Evolutionary conservation across 2,113 vertebrate species (phyloP).

Genomic region (Barnardius zonarius): DNA sequence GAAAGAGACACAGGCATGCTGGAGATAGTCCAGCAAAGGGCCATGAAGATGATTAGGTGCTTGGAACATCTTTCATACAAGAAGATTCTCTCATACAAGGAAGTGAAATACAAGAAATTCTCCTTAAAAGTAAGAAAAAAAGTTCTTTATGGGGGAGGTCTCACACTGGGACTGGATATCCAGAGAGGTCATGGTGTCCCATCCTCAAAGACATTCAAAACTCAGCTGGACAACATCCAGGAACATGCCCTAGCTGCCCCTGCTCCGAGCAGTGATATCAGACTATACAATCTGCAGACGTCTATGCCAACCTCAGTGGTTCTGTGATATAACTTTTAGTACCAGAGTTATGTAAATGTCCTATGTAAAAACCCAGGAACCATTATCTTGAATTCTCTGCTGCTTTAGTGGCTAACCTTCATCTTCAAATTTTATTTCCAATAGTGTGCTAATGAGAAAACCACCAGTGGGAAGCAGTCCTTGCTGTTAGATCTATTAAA

Average conservation of each 20-base stretch:
- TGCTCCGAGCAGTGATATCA: not conserved
- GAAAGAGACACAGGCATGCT: too few species aligned
- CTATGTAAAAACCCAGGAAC: not conserved
- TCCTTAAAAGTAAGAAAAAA: not conserved
- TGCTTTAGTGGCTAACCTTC: not conserved
- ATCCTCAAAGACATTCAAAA: not conserved
- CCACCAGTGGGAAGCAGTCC: not conserved
- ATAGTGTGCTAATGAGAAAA: slow-evolving; percentile 7
- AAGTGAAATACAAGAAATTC: not conserved
- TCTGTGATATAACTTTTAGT: not conserved
- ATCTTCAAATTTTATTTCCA: not conserved
- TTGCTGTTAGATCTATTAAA: slow-evolving; percentile 32
- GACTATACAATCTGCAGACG: not conserved
- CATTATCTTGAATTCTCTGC: not conserved
- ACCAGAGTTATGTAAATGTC: not conserved
- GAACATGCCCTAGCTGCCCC: not conserved
- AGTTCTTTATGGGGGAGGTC: not conserved
- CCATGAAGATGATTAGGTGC: not conserved
- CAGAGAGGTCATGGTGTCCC: fast-evolving
- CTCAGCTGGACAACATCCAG: not conserved
- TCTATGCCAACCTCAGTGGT: not conserved
- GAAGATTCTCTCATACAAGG: not conserved
- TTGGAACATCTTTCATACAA: not conserved
- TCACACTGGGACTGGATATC: not conserved
- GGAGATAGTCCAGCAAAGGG: not conserved